Evolutionary conservation across 2,113 vertebrate species (phyloP), one percentile per base, ranked within the genome.

Genomic region (Zootoca vivipara): DNA sequence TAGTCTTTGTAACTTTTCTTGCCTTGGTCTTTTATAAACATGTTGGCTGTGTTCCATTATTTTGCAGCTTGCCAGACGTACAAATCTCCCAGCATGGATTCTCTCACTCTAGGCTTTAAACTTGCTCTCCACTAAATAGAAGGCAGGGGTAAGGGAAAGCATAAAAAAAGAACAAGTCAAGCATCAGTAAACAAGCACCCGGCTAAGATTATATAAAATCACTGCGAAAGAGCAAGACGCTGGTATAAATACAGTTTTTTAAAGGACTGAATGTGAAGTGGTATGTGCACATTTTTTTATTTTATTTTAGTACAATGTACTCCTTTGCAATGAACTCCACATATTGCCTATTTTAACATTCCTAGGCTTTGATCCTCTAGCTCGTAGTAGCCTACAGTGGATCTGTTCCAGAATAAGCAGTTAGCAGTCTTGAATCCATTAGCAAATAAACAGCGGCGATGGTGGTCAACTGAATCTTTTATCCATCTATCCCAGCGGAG

Each of bases 51-150:
- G 40, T 92, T 92, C 88, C 83, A 87, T 70, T 87, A 56, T 87
- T 91, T 89, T 90, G 85, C 85, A 93, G 89, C 86, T 85, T 93
- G 90, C 90, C 93, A 95, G 90, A 94, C 85, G 82, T 91, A 93
- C 89, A 85, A 91, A 85, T 87, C 91, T 93, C 87, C 56, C 74
- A 92, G 87, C 38, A 87, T 65, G 38, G 35, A 46, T 15, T 81
- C 80, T 93, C 78, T 5, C 75, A 89, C 83, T 92, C 88, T 89
- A 83, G 86, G 87, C 87, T 92, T 89, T 85, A 82, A 93, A 91
- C 69, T 87, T 90, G 73, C 81, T 91, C 89, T 90, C 75, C 87
- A 88, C 81, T 35, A 90, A 89, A 88, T 87, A 80, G 35, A n/a
- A 35, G 56, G 83, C 7, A 28, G 20, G 83, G 22, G 16, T 10